Evolutionary conservation across 1,140 invertebrate genomes (phyloP), one percentile per base, ranked within the genome.

Genomic region (Lethrus apterus): DNA sequence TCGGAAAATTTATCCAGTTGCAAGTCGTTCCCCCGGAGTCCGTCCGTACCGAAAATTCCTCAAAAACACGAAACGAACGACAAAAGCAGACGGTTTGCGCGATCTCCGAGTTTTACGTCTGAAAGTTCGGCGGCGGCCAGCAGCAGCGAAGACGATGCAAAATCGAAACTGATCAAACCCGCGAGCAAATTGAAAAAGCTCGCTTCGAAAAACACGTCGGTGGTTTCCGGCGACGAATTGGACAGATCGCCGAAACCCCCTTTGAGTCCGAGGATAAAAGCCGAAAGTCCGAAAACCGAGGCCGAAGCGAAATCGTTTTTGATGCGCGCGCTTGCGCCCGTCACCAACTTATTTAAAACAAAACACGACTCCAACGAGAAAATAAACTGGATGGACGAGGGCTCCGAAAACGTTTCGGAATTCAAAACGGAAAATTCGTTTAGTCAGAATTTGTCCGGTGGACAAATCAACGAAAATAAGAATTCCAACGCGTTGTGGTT

Each of bases 261-360:
- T 0, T 51, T 51, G 47, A 71, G 67, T 55, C 60, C 69, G 2
- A 66, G 66, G 55, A 59, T 62, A 3, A 68, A 64, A 38, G 70
- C 65, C 51, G 72, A 73, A 54, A 69, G 71, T 45, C 63, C 59
- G 2, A 76, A 75, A 51, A 70, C 72, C 2, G 78, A 82, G 59
- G 35, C 55, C 8, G 79, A 84, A 54, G 77, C 79, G 0, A 84
- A 84, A 60, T 79, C 79, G 2, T 82, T 83, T 57, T 64, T 86
- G 30, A 79, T 83, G 62, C 67, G 80, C 60, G 80, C 79, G 10
- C 58, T 83, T 43, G 78, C 76, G 21, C 80, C 81, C 0, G 79
- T 83, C 2, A 78, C 80, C 0, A 80, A 75, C 64, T 65, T 81
- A 10, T 82, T 81, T 58, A 80, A 79, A 63, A 62, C 63, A n/a